Percentiles rank a stretch among this genome's conserved stretches.
phyloP scores from a whole-genome alignment of 2,797 vertebrate genomes.

The Mormyrops boulengeri region DNA sequence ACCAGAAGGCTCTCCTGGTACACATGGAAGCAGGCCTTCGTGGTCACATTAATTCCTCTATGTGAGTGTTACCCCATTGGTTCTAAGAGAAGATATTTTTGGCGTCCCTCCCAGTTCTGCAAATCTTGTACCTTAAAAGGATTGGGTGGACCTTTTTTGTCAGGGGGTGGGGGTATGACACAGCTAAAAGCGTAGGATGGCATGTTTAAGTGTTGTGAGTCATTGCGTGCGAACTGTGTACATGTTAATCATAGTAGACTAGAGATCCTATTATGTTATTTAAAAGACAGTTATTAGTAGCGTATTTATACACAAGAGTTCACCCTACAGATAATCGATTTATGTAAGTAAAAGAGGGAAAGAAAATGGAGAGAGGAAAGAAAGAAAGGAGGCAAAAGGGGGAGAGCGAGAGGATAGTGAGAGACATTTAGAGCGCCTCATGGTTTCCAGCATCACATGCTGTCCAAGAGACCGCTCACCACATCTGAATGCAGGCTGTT shows the following conservation, averaged over 20 bases:
- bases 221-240: background rate
- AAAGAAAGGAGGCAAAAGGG: background rate
- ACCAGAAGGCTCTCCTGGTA: constrained; percentile 65
- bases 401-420: constrained; percentile 1
- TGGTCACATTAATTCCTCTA: background rate
- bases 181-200: background rate
- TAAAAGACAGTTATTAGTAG: background rate
- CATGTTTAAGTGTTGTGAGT: background rate
- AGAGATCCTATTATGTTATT: background rate
- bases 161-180: background rate
- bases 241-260: background rate
- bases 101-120: background rate
- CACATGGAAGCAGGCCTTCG: background rate
- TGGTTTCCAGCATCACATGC: background rate
- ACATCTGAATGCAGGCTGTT: background rate
- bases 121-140: background rate
- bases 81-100: background rate
- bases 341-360: background rate
- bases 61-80: background rate
- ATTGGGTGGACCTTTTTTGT: background rate
- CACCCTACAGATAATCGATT: background rate
- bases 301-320: background rate
- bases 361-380: background rate
- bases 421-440: background rate
- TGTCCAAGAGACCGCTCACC: constrained; percentile 10